A percentile compares a stretch with the other conserved stretches of the same genome.
phyloP scores from a whole-genome alignment of 2,888 invertebrate genomes.

The Bruchidius siliquastri region DNA sequence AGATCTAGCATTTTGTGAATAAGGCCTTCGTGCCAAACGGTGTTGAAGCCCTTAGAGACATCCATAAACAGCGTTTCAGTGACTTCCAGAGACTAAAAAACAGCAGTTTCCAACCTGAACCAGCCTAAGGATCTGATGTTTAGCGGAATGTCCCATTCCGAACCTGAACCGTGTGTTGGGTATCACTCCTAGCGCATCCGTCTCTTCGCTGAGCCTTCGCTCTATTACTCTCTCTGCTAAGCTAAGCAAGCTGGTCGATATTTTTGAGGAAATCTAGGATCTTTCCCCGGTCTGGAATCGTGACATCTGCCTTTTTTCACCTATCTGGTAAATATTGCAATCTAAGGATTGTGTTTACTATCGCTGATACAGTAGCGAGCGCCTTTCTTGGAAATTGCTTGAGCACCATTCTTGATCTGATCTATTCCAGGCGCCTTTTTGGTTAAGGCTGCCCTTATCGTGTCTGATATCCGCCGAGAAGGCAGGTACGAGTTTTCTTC shows the following conservation, averaged over 20 bases:
- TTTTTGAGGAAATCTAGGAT: not conserved
- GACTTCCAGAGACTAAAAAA: too few species aligned
- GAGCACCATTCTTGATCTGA: slow-evolving; percentile 7
- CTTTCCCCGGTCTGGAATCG: not conserved
- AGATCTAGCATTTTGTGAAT: not conserved
- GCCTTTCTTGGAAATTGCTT: too few species aligned
- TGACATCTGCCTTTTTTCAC: slow-evolving; percentile 3
- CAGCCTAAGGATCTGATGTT: too few species aligned
- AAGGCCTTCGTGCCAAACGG: not conserved
- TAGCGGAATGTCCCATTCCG: too few species aligned
- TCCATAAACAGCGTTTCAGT: too few species aligned
- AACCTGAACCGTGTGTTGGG: not conserved
- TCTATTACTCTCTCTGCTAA: not conserved
- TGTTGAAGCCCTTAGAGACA: not conserved
- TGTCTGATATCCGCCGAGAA: too few species aligned
- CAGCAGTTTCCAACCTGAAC: too few species aligned
- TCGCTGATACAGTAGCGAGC: not conserved
- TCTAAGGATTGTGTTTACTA: slow-evolving; percentile 8
- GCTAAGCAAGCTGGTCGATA: not conserved
- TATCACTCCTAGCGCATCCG: not conserved
- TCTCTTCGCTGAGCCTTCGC: not conserved
- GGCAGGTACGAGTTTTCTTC: too few species aligned
- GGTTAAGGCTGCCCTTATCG: not conserved
- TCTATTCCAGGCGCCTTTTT: slow-evolving; percentile 9
- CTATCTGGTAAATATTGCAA: slow-evolving; percentile 2